A percentile compares a stretch with the other conserved stretches of the same genome.
These are phyloP conservation scores for Melanerpes formicivorus DNA, from an alignment of 2,113 vertebrate genomes.

Conservation along the genomic window DNA sequence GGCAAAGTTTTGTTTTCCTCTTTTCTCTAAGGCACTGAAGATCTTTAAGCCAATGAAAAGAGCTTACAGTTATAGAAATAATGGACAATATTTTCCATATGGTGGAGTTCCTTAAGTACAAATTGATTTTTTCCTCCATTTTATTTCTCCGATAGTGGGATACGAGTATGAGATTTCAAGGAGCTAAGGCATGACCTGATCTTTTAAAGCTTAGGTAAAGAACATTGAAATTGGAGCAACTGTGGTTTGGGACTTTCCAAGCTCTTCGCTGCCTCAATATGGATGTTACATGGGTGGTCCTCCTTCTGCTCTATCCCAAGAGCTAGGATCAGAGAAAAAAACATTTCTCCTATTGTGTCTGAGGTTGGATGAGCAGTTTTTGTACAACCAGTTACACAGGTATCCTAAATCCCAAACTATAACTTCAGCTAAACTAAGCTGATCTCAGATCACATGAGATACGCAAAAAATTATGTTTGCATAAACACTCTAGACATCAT, in stretches of 20 bases:
- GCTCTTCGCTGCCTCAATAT: background rate
- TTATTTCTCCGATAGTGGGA: background rate
- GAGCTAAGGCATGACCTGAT: background rate
- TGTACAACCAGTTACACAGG: conserved; percentile 22
- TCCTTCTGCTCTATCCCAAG: background rate
- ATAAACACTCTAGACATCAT: background rate
- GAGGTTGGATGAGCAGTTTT: background rate
- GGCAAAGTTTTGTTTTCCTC: background rate
- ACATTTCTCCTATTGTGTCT: background rate
- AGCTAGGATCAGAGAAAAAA: background rate
- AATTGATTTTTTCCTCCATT: background rate
- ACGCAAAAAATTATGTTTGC: background rate
- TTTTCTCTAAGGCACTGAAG: background rate
- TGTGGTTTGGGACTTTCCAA: conserved; percentile 8
- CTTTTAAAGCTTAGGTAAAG: background rate
- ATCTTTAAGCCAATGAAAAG: background rate
- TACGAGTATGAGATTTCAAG: background rate
- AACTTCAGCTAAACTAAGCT: background rate
- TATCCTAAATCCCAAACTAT: background rate
- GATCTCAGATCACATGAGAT: background rate
- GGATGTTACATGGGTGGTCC: background rate
- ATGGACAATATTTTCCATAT: background rate
- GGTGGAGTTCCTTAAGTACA: background rate
- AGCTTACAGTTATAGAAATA: background rate
- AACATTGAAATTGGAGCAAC: background rate